Evolutionary conservation across 2,888 invertebrate genomes (phyloP).

Genomic region (Himalopsyche anomala): DNA sequence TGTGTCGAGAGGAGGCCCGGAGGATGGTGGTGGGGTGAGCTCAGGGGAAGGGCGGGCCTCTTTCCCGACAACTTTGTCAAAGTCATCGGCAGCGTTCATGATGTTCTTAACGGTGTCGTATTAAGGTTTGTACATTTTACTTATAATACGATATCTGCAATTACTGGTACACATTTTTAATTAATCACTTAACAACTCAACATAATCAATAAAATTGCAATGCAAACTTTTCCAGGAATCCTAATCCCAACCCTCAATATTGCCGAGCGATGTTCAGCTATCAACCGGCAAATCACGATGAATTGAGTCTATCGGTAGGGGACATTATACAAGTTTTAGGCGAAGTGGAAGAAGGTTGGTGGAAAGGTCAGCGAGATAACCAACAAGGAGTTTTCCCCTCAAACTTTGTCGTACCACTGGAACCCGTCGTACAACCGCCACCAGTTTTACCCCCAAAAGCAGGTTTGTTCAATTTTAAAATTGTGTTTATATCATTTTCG

Average conservation of each 20-base stretch:
- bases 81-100: conserved; percentile 73
- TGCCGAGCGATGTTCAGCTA: conserved; percentile 94
- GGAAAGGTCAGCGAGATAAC: conserved; percentile 90
- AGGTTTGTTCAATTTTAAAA: conserved; percentile 71
- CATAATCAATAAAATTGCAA: neutral
- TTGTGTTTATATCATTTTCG: too few species aligned
- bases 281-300: conserved; percentile 95
- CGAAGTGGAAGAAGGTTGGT: conserved; percentile 95
- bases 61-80: conserved; percentile 96
- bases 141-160: neutral
- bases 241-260: conserved; percentile 77
- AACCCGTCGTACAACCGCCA: conserved; percentile 73
- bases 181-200: too few species aligned
- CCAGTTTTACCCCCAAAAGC: conserved; percentile 85
- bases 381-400: conserved; percentile 96
- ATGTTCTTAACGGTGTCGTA: conserved; percentile 66
- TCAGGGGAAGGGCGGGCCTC: conserved; percentile 88
- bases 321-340: conserved; percentile 93
- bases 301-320: conserved; percentile 90
- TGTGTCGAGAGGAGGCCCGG: conserved; percentile 87
- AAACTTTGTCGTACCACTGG: conserved; percentile 90
- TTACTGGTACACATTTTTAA: neutral
- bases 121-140: conserved; percentile 56
- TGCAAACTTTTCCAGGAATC: conserved; percentile 63
- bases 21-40: conserved; percentile 95